Evolutionary conservation across 1,140 invertebrate genomes (phyloP), one percentile per base, ranked within the genome.

Genomic region (Drosophila azteca): DNA sequence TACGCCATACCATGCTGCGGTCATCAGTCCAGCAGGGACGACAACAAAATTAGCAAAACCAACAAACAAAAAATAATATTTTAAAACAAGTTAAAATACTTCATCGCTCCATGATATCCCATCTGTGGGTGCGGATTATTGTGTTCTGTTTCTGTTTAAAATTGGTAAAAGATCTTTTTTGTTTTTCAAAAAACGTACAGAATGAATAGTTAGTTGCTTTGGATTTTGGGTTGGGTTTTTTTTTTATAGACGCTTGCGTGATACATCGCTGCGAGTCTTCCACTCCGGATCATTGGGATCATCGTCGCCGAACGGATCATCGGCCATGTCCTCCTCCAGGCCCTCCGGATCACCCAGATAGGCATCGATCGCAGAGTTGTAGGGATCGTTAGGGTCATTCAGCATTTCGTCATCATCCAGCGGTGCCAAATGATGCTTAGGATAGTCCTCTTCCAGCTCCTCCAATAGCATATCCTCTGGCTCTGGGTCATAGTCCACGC

Each of bases 221-320:
- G 82, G 82, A 64, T 73, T 62, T 20, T 60, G 52, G 46, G 13
- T 62, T 57, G 46, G 43, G n/a, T 58, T 57, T 55, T 55, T 48
- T 67, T 55, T 55, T 48, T 67, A 85, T 24, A 78, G 29, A 29
- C 83, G 70, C 45, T 77, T 71, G 61, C 71, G 75, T 49, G 81
- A 35, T 6, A 31, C 77, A 39, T 55, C 75, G 43, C 66, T 55
- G 35, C 67, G 71, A 22, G 59, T 81, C 44, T 85, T 85, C 96
- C 96, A 96, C 85, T 96, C 96, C n/a, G 96, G 95, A 93, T 96
- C 96, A 91, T 96, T 95, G 7, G 95, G 95, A 92, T 96, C 95
- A 78, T 96, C 95, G 22, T 94, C 94, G 35, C 69, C 60, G n/a
- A 91, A 91, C 45, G 93, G 93, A 65, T 94, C 92, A 43, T 94